Evolutionary conservation across 2,113 vertebrate genomes (phyloP), one percentile per base, ranked within the genome.

Genomic region (Macquaria ambigua): DNA sequence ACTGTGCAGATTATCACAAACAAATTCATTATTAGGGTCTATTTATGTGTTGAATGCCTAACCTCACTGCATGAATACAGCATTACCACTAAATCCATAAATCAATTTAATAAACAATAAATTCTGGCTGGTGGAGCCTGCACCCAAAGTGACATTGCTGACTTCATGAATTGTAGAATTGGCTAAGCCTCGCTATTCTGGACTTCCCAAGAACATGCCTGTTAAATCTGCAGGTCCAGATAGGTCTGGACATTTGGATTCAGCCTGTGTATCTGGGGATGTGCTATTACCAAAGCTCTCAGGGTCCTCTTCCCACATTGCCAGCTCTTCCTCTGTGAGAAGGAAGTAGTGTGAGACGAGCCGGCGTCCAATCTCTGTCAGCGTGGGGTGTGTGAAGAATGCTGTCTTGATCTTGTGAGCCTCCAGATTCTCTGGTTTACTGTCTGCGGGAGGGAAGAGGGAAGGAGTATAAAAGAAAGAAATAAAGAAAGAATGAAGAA

Each of bases 241-340:
- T 85, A 71, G 86, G 71, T 74, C 52, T 16, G 3, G 50, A 84
- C 64, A 69, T 90, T 73, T 70, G 61, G 52, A 84, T 63, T 84
- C 41, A 75, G 68, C 9, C 1, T 10, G 20, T 48, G 46, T 74
- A 52, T 82, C 68, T 74, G 53, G n/a, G 34, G 41, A 62, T 50
- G 58, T 37, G 81, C 8, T 31, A 81, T 77, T 98, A 99, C 98
- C 97, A 86, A 99, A 99, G 94, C 98, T 96, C 96, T 99, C 98
- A 4, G 98, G 98, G 87, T 99, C 98, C 88, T 99, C 98, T 93
- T 99, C 98, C 98, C 98, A 99, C 98, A 99, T 99, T 8, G 94
- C 91, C 82, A 99, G 92, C 87, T 99, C 98, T 89, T 99, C 98
- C 59, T 98, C 95, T 63, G 97, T 98, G 90, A 99, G 94, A 37